Evolutionary conservation across 2,113 vertebrate species (phyloP), one percentile per base, ranked within the genome.

Genomic region (Tringa solitaria): DNA sequence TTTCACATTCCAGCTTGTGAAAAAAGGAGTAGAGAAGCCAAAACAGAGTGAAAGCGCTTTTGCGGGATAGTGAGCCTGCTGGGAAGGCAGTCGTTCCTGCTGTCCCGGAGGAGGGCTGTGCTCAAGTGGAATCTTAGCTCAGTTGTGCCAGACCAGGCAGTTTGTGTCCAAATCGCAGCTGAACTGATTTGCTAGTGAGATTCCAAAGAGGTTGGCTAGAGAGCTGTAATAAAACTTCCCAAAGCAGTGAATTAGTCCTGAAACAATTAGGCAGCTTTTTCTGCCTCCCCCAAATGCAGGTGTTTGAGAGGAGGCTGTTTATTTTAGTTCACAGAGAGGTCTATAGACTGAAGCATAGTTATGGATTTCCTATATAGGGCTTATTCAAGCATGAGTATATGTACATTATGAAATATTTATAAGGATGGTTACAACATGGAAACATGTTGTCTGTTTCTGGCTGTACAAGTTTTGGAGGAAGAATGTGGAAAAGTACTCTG

Each of bases 381-480:
- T 95, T 82, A 78, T 84, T 76, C 57, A 78, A 75, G 33, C 45
- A 37, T 12, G 35, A 88, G 12, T 90, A 14, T 81, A 67, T 87
- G 85, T 90, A 72, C 22, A 27, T 84, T 72, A 53, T 89, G 73
- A 90, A 95, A 85, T 91, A 79, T 91, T 93, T 97, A 73, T 95
- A 89, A 63, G 54, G 90, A 70, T 84, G 53, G 77, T 95, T 97
- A 82, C 86, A 92, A 89, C 91, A 96, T 95, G 90, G 95, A 96
- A 96, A 95, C 87, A 83, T 28, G 69, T 70, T 96, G 89, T 96
- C 95, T 96, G 53, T 90, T 94, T 91, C 93, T 96, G 95, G 91
- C 93, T 83, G 70, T 69, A 70, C 65, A 91, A 83, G 43, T 79
- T 89, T 91, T 95, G 91, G 93, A 96, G 75, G 70, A 87, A 90